Base-by-base conservation (phyloP, 1,140 invertebrate genomes). In the Hestina assimilis region DNA sequence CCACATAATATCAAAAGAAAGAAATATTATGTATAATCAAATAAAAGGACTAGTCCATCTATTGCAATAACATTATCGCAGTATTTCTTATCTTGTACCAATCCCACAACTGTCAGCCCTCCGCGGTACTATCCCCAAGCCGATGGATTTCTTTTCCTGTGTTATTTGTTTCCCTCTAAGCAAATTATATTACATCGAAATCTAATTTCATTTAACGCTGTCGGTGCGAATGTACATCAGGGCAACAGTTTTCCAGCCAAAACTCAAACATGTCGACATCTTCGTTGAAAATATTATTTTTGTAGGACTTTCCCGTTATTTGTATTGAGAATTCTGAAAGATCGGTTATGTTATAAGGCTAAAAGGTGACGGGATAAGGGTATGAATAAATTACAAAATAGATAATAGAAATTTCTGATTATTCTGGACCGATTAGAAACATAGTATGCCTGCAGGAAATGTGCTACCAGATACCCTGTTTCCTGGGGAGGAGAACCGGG, bases 101-200 rank as follows among this genome's bases (percentile, higher is more conserved):
- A 9, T 38, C 33, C 35, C 1, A 46, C 19, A 12, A 20, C 31
- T 24, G 43, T 55, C 52, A 55, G 8, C 29, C 21, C 21, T 55
- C 33, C 42, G 14, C 20, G 28, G n/a, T 38, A 2, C 8, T 38
- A 31, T 35, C 15, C 52, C 41, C 31, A 11, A 35, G 45, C 21
- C 31, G 43, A 38, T 46, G 41, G 43, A 38, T 55, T 38, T 26
- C 29, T 46, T 55, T 38, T 12, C 31, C 5, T 15, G 51, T 53
- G 41, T 43, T 55, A 55, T 55, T 46, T 55, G 15, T 55, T 46
- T 55, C 8, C 21, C 33, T 24, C 14, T 46, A 26, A 46, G 29
- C 31, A 40, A 55, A 40, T 43, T 19, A 33, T 40, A 33, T 47
- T 55, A 38, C 28, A 47, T 40, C 24, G 31, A 15, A 21, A 47